These are phyloP conservation scores for Chrysocyon brachyurus DNA, from an alignment of 2,797 vertebrate genomes.

Conservation along the genomic window DNA sequence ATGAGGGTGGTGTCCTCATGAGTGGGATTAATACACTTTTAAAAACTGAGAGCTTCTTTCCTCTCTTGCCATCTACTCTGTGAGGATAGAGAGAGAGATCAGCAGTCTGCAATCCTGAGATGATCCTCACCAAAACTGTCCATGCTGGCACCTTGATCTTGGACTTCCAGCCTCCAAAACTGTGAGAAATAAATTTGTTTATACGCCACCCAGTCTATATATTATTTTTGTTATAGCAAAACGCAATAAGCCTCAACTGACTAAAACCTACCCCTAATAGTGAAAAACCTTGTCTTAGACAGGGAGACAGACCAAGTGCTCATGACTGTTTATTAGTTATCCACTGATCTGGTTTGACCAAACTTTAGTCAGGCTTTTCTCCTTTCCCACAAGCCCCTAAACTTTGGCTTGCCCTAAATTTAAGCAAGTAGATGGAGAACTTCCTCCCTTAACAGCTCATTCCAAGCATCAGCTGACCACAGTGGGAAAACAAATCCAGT, in stretches of 20 bases:
- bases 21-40: background rate
- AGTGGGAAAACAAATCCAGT: constrained; percentile 42
- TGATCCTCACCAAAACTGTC: background rate
- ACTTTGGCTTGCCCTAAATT: constrained; percentile 37
- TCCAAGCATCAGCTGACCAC: constrained; percentile 39
- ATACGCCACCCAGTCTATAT: background rate
- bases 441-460: constrained; percentile 3
- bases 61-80: background rate
- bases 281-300: constrained; percentile 21
- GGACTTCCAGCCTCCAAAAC: background rate
- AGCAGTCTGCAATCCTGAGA: background rate
- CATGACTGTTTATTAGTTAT: background rate
- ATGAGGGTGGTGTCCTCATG: background rate
- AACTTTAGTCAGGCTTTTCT: constrained; percentile 49
- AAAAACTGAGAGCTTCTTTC: background rate
- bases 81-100: background rate
- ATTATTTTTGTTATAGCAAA: background rate
- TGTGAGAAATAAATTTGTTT: constrained; percentile 3
- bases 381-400: background rate
- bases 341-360: background rate
- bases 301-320: background rate
- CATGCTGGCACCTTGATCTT: background rate
- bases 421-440: constrained; percentile 50
- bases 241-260: background rate
- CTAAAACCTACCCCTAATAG: background rate